Conservation (phyloP, 2,888 invertebrate genomes). For the Actias luna region DNA sequence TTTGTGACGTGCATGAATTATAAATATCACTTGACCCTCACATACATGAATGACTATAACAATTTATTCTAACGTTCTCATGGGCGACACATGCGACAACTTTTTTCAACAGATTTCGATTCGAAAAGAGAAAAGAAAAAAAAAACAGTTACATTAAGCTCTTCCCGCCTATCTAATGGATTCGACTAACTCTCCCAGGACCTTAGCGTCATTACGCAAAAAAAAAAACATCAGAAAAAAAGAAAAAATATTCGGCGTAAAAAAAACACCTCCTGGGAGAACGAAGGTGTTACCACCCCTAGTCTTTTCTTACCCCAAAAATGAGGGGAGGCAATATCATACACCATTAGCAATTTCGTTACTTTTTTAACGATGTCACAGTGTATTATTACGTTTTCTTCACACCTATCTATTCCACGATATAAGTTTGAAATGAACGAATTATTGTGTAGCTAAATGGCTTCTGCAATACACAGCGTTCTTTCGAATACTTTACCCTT, state of each 20-base stretch:
- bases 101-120: conserved; percentile 60
- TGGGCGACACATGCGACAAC: conserved; percentile 59
- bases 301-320: conserved; percentile 75
- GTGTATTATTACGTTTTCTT: conserved; percentile 53
- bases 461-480: conserved; percentile 26
- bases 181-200: conserved; percentile 79
- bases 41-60: conserved; percentile 51
- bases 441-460: conserved; percentile 17
- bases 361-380: conserved; percentile 81
- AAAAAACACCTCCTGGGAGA: conserved; percentile 77
- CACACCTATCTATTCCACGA: conserved; percentile 11
- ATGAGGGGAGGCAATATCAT: conserved; percentile 82
- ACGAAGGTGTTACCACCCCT: conserved; percentile 77
- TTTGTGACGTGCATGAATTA: background rate
- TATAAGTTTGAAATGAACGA: conserved; percentile 15
- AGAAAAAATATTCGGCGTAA: conserved; percentile 55
- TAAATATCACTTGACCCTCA: conserved; percentile 1
- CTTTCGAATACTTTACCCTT: background rate
- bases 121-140: conserved; percentile 43
- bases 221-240: conserved; percentile 63
- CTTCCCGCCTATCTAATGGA: conserved; percentile 80
- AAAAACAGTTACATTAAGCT: conserved; percentile 75
- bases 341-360: conserved; percentile 82
- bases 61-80: conserved; percentile 58
- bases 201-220: conserved; percentile 76